These are phyloP conservation scores for Rhizomys pruinosus DNA, from an alignment of 2,113 vertebrate species.

Conservation along the genomic window DNA sequence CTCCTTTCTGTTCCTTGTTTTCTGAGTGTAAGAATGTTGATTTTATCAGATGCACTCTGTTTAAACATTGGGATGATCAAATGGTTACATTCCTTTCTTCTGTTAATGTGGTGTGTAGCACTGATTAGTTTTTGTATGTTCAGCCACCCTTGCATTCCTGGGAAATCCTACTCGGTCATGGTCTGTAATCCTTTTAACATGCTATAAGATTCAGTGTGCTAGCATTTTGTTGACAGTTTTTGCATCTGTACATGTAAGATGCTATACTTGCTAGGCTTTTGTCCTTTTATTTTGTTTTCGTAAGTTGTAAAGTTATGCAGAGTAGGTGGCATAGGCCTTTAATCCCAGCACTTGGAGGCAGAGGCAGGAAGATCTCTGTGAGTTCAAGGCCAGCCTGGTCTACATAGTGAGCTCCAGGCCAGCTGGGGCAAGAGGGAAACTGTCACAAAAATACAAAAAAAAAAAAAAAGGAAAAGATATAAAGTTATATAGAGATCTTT, in stretches of 20 bases:
- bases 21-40: neutral
- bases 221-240: neutral
- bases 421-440: no score
- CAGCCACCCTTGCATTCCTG: neutral
- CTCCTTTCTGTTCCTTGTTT: neutral
- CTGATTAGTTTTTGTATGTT: neutral
- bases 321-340: no score
- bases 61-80: neutral
- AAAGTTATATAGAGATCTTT: no score
- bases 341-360: no score
- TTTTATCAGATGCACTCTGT: neutral
- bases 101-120: neutral
- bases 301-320: no score
- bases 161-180: neutral
- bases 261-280: neutral
- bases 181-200: neutral
- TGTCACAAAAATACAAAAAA: no score
- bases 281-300: no score
- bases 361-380: no score
- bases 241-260: neutral
- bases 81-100: neutral
- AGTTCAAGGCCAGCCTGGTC: no score
- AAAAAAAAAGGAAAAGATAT: no score
- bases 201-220: neutral
- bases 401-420: no score